Evolutionary conservation across 2,888 invertebrate species (phyloP).

Genomic region (Epirrhoe alternata): DNA sequence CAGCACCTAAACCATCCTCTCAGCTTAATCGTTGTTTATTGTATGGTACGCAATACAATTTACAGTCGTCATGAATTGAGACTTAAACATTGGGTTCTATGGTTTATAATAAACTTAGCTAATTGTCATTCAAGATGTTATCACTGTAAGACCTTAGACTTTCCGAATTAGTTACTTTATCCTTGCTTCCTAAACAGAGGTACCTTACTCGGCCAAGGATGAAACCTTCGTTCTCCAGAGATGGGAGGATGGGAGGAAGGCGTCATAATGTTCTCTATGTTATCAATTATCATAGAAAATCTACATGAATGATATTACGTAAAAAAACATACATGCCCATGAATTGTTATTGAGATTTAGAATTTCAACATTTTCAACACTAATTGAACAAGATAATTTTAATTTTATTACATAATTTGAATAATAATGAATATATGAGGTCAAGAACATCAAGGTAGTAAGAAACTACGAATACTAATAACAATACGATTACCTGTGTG

Average conservation of each 20-base stretch:
- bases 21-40: no score
- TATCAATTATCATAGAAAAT: background rate
- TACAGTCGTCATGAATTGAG: no score
- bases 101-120: no score
- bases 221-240: background rate
- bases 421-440: slow-evolving; percentile 10
- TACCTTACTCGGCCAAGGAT: slow-evolving; percentile 7
- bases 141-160: slow-evolving; percentile 14
- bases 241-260: background rate
- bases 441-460: slow-evolving; percentile 10
- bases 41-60: no score
- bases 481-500: no score
- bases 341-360: background rate
- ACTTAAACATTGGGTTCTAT: no score
- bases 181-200: slow-evolving; percentile 15
- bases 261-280: background rate
- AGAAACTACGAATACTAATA: no score
- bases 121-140: slow-evolving; percentile 18
- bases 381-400: background rate
- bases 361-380: no score
- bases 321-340: background rate
- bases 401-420: background rate
- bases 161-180: slow-evolving; percentile 20
- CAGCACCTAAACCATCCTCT: no score
- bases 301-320: background rate